These are phyloP conservation scores for Bicyclus anynana DNA, from an alignment of 1,140 invertebrate genomes.

Conservation along the genomic window DNA sequence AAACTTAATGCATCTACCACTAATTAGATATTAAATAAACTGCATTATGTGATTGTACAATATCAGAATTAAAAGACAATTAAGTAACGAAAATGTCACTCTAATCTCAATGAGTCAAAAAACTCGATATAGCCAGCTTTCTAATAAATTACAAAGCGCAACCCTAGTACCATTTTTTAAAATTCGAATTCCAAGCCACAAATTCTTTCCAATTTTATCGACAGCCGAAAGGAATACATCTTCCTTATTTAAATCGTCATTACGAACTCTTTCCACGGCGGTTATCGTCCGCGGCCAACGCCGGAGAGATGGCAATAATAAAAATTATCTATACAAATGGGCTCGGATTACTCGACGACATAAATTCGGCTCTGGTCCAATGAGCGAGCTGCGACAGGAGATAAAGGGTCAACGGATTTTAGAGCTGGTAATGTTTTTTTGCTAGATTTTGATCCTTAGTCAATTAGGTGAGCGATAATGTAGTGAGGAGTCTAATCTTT, in stretches of 20 bases:
- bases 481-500: slow-evolving; percentile 5
- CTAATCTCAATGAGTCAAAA: not conserved
- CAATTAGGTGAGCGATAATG: slow-evolving; percentile 16
- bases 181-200: slow-evolving; percentile 51
- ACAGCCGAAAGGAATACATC: slow-evolving; percentile 67
- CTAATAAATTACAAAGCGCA: slow-evolving; percentile 21
- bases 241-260: slow-evolving; percentile 76
- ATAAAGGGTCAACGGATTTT: slow-evolving; percentile 73
- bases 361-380: slow-evolving; percentile 74
- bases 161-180: slow-evolving; percentile 41
- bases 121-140: not conserved
- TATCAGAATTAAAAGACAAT: not conserved
- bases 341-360: slow-evolving; percentile 70
- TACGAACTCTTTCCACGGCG: slow-evolving; percentile 72
- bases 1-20: no score
- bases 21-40: no score
- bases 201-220: slow-evolving; percentile 67
- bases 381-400: slow-evolving; percentile 53
- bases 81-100: not conserved
- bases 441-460: slow-evolving; percentile 44
- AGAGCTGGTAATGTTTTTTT: slow-evolving; percentile 48
- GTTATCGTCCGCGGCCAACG: slow-evolving; percentile 65
- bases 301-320: slow-evolving; percentile 74
- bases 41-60: not conserved
- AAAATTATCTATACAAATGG: slow-evolving; percentile 78